phyloP scores from a whole-genome alignment of 53 echinoderm and acorn worm genomes.

The Zoroaster sp. region DNA sequence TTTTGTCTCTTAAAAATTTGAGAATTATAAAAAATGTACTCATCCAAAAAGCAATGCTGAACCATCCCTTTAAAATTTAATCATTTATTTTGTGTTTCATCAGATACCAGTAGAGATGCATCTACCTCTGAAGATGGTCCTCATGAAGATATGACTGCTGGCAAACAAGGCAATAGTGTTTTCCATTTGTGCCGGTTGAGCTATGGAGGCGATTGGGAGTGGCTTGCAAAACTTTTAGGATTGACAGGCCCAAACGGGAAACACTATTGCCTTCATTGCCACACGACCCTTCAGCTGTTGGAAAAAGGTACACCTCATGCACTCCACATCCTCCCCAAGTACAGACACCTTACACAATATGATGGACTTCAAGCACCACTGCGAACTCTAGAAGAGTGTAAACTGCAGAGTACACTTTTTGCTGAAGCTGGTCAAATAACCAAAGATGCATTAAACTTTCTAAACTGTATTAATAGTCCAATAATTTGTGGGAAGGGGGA shows the following conservation, averaged over 20 bases:
- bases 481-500: not conserved
- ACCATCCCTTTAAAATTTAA: not conserved
- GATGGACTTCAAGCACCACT: not conserved
- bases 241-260: constrained; percentile 8
- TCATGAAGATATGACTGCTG: not conserved
- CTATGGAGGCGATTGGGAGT: no score
- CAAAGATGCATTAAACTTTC: not conserved
- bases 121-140: not conserved
- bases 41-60: not conserved
- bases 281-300: not conserved
- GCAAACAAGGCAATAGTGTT: not conserved
- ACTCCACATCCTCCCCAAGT: constrained; percentile 30
- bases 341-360: not conserved
- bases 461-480: constrained; percentile 6
- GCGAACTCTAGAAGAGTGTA: not conserved
- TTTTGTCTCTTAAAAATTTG: no score
- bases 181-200: constrained; percentile 15
- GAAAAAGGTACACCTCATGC: constrained; percentile 36
- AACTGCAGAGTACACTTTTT: not conserved
- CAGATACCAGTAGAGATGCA: not conserved
- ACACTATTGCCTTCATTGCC: constrained; percentile 35
- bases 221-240: no score
- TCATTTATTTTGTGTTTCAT: not conserved
- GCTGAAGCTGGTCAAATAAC: not conserved
- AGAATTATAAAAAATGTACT: not conserved